Percentiles rank a stretch among this genome's conserved stretches.
These are phyloP conservation scores for Dione juno DNA, from an alignment of 2,888 invertebrate species.

Conservation along the genomic window DNA sequence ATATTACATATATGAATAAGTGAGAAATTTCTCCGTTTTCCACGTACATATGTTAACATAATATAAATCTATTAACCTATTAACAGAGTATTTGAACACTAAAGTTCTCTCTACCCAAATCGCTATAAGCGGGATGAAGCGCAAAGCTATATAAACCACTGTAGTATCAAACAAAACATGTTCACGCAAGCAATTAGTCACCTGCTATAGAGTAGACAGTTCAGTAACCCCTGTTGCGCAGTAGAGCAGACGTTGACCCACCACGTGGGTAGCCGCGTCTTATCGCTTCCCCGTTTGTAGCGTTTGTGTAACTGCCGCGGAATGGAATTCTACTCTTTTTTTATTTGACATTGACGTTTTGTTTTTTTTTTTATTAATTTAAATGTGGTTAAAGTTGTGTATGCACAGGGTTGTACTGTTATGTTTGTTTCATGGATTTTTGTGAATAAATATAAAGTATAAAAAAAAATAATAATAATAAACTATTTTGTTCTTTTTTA, in stretches of 20 bases:
- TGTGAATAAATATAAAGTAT: too few species aligned
- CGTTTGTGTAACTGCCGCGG: conserved; percentile 50
- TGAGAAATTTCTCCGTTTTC: too few species aligned
- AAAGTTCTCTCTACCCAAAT: neutral
- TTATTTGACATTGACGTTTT: conserved; percentile 36
- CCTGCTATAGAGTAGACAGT: conserved; percentile 59
- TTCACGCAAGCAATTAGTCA: conserved; percentile 61
- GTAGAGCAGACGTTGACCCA: conserved; percentile 80
- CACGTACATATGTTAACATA: too few species aligned
- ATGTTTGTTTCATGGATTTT: too few species aligned
- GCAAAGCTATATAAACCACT: neutral
- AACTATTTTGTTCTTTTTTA: too few species aligned
- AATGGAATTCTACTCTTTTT: conserved; percentile 44
- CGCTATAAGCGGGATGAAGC: neutral
- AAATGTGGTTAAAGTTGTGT: too few species aligned
- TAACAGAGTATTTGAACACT: neutral
- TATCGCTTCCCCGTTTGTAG: conserved; percentile 55
- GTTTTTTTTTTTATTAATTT: conserved; percentile 8
- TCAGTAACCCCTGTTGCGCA: conserved; percentile 73
- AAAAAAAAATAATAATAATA: too few species aligned
- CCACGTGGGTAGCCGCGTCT: conserved; percentile 74
- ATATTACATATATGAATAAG: too few species aligned
- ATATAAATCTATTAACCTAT: too few species aligned
- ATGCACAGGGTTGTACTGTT: too few species aligned
- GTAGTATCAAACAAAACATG: conserved; percentile 2